Evolutionary conservation across 53 echinoderm and acorn worm species (phyloP).

Genomic region (Apostichopus leukothele): DNA sequence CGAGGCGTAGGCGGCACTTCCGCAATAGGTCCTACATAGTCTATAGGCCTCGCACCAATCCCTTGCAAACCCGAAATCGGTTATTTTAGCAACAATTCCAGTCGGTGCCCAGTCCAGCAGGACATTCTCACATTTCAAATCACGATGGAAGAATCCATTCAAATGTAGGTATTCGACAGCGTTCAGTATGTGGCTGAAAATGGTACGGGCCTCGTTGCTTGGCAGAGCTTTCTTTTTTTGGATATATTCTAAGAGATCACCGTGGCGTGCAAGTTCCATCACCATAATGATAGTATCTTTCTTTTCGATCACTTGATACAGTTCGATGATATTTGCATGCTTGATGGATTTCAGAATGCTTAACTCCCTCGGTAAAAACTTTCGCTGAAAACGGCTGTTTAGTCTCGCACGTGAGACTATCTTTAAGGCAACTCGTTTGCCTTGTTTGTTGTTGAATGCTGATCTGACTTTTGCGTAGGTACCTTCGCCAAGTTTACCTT

Average conservation of each 20-base stretch:
- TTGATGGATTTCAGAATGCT: slow-evolving; percentile 61
- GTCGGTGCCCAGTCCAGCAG: slow-evolving; percentile 67
- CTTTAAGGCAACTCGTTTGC: slow-evolving; percentile 74
- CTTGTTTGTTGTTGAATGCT: slow-evolving; percentile 52
- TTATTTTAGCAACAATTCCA: slow-evolving; percentile 69
- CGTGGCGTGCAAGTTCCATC: slow-evolving; percentile 79
- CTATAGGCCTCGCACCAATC: slow-evolving; percentile 78
- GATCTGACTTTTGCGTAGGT: slow-evolving; percentile 88
- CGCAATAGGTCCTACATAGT: slow-evolving; percentile 83
- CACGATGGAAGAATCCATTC: slow-evolving; percentile 78
- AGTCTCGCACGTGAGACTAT: slow-evolving; percentile 69
- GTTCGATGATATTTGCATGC: slow-evolving; percentile 70
- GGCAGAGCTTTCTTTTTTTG: slow-evolving; percentile 64
- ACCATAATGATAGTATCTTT: slow-evolving; percentile 73
- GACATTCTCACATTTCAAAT: slow-evolving; percentile 91
- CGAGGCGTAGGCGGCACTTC: slow-evolving; percentile 91
- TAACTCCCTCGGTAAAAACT: slow-evolving; percentile 86
- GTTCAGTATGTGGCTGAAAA: slow-evolving; percentile 73
- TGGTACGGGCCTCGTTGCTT: slow-evolving; percentile 58
- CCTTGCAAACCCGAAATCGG: slow-evolving; percentile 89
- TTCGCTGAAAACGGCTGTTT: slow-evolving; percentile 72
- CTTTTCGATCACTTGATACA: slow-evolving; percentile 62
- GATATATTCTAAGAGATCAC: slow-evolving; percentile 77
- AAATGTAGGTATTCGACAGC: slow-evolving; percentile 79
- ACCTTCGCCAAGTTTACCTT: slow-evolving; percentile 80